Percentiles rank a stretch among this genome's conserved stretches.
phyloP scores from a whole-genome alignment of 92 coral and sea anemone species.

The Phenganax subtilis region DNA sequence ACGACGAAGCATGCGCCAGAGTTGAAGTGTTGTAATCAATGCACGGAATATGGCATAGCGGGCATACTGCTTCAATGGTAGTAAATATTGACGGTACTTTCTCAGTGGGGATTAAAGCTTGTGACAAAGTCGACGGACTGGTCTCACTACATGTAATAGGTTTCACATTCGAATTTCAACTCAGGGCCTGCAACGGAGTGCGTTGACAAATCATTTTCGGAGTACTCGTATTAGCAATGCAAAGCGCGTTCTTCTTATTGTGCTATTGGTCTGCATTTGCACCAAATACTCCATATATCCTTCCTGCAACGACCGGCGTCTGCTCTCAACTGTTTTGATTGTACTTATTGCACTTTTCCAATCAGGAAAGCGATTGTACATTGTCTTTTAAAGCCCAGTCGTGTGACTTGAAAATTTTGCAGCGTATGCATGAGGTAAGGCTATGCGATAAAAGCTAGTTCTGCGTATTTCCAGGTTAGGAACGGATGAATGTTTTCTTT shows the following conservation, averaged over 20 bases:
- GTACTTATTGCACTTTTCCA: constrained; percentile 21
- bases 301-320: neutral
- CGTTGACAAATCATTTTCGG: constrained; percentile 15
- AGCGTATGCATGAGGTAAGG: constrained; percentile 5
- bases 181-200: neutral
- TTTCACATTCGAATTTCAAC: constrained; percentile 38
- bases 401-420: neutral
- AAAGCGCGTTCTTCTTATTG: neutral
- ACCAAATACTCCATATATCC: constrained; percentile 9
- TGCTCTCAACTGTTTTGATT: constrained; percentile 23
- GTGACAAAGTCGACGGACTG: constrained; percentile 35
- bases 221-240: constrained; percentile 23
- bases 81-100: constrained; percentile 36
- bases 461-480: too few species aligned
- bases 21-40: neutral
- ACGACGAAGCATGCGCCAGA: neutral
- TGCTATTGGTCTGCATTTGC: constrained; percentile 16
- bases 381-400: neutral
- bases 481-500: too few species aligned
- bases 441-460: neutral
- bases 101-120: constrained; percentile 40
- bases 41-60: constrained; percentile 19
- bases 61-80: constrained; percentile 26
- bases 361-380: constrained; percentile 10
- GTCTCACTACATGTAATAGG: constrained; percentile 38